A percentile compares a stretch with the other conserved stretches of the same genome.
Conservation (phyloP, 2,797 vertebrate genomes). For the Hoplostethus mediterraneus region DNA sequence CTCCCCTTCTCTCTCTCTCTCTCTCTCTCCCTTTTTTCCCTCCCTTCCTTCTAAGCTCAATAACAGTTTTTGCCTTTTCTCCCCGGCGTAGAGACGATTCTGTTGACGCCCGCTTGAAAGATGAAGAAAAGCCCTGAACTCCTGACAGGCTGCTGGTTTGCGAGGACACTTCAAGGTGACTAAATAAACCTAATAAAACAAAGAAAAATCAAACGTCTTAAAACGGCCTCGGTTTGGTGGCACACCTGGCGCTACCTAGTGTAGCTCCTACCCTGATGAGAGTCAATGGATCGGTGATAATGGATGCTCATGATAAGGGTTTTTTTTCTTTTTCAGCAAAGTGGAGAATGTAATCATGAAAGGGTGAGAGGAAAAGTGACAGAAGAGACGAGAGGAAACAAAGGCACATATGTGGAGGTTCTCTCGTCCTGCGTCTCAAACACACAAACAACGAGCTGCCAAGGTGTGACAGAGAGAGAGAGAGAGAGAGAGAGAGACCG, state of each 20-base stretch:
- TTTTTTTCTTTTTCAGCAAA: not conserved
- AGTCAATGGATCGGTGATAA: slow-evolving; percentile 3
- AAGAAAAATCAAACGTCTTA: slow-evolving; percentile 57
- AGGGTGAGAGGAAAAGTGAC: slow-evolving; percentile 29
- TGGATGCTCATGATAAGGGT: slow-evolving; percentile 30
- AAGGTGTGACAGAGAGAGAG: slow-evolving; percentile 44
- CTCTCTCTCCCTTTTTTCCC: slow-evolving; percentile 29
- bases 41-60: slow-evolving; percentile 49
- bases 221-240: slow-evolving; percentile 36
- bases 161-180: slow-evolving; percentile 66
- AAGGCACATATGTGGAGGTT: slow-evolving; percentile 5
- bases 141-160: slow-evolving; percentile 55
- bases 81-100: slow-evolving; percentile 39
- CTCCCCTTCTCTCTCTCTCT: slow-evolving; percentile 43
- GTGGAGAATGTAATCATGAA: slow-evolving; percentile 23
- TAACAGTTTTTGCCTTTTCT: slow-evolving; percentile 55
- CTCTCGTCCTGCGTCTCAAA: slow-evolving; percentile 36
- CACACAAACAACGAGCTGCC: slow-evolving; percentile 36
- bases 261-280: slow-evolving; percentile 41
- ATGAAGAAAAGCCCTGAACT: slow-evolving; percentile 60
- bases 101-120: slow-evolving; percentile 48
- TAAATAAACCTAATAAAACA: slow-evolving; percentile 52
- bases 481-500: slow-evolving; percentile 37
- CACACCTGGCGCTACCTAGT: slow-evolving; percentile 37
- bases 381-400: not conserved